Evolutionary conservation across 2,797 vertebrate genomes (phyloP).

Genomic region (Knipowitschia caucasica): DNA sequence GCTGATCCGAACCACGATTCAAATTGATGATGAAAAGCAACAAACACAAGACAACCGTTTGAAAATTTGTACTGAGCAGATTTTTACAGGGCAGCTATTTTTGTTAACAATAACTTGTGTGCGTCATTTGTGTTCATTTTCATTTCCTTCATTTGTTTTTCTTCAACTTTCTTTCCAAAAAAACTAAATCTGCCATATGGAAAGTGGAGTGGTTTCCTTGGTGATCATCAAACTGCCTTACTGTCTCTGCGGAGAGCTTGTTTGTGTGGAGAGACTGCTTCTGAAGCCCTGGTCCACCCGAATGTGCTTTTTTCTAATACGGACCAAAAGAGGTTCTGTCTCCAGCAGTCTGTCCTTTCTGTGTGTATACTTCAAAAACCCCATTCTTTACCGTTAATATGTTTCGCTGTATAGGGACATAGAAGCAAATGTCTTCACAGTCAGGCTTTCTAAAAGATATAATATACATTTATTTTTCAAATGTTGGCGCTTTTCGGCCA

Average conservation of each 20-base stretch:
- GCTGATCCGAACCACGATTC: slow-evolving; percentile 63
- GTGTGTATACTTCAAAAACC: slow-evolving; percentile 74
- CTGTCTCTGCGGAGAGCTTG: slow-evolving; percentile 73
- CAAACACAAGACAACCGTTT: slow-evolving; percentile 60
- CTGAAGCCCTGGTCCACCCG: slow-evolving; percentile 64
- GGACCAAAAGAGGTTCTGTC: slow-evolving; percentile 72
- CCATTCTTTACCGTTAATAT: slow-evolving; percentile 71
- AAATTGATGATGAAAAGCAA: slow-evolving; percentile 65
- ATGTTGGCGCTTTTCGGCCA: slow-evolving; percentile 69
- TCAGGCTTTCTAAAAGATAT: slow-evolving; percentile 65
- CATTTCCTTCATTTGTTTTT: too few species aligned
- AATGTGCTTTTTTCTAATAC: slow-evolving; percentile 78
- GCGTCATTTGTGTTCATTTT: slow-evolving; percentile 59
- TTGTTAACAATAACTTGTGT: slow-evolving; percentile 65
- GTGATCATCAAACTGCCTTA: slow-evolving; percentile 78
- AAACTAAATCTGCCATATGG: slow-evolving; percentile 72
- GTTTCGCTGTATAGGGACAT: slow-evolving; percentile 67
- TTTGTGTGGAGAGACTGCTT: slow-evolving; percentile 73
- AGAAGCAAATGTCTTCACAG: slow-evolving; percentile 61
- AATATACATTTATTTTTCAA: slow-evolving; percentile 69
- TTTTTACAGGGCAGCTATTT: slow-evolving; percentile 80
- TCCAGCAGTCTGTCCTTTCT: slow-evolving; percentile 84
- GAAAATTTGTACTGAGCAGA: slow-evolving; percentile 73
- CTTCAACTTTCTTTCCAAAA: slow-evolving; percentile 53
- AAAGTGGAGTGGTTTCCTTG: slow-evolving; percentile 69